A percentile compares a stretch with the other conserved stretches of the same genome.
Conservation (phyloP, 2,797 vertebrate species). For the Merluccius polli region DNA sequence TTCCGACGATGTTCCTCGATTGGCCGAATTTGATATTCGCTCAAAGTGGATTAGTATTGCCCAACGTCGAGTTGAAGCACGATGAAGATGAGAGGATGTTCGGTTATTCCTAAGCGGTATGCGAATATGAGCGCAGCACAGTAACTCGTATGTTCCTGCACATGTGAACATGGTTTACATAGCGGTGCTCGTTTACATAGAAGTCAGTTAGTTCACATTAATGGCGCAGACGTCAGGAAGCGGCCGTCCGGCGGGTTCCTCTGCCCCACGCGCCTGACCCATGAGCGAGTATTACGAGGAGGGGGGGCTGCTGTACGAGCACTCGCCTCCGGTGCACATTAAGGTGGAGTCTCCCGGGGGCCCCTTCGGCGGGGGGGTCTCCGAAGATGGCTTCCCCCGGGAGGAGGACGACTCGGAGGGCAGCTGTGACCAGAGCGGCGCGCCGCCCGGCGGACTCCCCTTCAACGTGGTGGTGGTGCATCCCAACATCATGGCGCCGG, state of each 20-base stretch:
- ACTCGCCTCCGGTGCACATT: conserved; percentile 83
- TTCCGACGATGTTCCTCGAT: not conserved
- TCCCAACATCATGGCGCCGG: conserved; percentile 77
- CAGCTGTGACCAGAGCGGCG: conserved; percentile 74
- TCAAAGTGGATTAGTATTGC: not conserved
- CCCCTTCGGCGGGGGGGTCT: conserved; percentile 74
- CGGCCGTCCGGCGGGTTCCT: conserved; percentile 69
- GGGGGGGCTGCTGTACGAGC: conserved; percentile 82
- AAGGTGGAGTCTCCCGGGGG: conserved; percentile 85
- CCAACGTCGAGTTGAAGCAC: not conserved
- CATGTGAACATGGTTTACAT: conserved; percentile 1
- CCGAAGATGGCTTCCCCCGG: conserved; percentile 79
- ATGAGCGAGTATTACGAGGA: conserved; percentile 85
- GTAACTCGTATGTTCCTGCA: conserved; percentile 13
- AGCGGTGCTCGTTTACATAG: conserved; percentile 26
- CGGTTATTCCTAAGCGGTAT: not conserved
- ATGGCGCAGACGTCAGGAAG: conserved; percentile 62
- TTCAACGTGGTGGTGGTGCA: conserved; percentile 83
- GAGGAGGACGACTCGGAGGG: conserved; percentile 79
- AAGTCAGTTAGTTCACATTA: conserved; percentile 26
- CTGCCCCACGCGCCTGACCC: conserved; percentile 68
- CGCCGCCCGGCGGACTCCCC: conserved; percentile 72
- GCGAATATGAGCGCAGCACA: too few species aligned
- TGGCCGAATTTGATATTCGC: not conserved
- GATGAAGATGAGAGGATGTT: not conserved